Conservation (phyloP, 1,140 invertebrate species). For the Octopus sinensis region DNA sequence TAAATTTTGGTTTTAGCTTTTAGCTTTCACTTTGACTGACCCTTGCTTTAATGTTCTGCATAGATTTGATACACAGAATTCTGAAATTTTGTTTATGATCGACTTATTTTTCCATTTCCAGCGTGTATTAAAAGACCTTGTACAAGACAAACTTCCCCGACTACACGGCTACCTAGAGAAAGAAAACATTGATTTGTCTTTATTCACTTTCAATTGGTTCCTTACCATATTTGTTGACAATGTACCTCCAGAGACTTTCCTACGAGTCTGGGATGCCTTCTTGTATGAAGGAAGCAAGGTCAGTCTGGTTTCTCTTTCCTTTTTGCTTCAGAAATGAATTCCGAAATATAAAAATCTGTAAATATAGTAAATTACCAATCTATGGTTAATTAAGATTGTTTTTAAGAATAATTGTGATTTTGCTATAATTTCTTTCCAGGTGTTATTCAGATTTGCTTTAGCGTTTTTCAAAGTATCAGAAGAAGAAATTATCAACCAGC, state of each 20-base stretch:
- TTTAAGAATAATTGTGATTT: no score
- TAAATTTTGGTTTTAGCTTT: no score
- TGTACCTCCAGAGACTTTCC: conserved; percentile 60
- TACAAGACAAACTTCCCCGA: conserved; percentile 62
- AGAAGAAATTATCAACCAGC: conserved; percentile 57
- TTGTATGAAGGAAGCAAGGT: conserved; percentile 65
- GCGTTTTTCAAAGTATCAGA: conserved; percentile 62
- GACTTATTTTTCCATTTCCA: conserved; percentile 32
- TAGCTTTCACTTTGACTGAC: no score
- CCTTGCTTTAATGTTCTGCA: no score
- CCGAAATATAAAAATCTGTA: no score
- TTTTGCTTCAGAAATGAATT: neutral
- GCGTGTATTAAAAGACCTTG: conserved; percentile 61
- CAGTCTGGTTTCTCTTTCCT: conserved; percentile 16
- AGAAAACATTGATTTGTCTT: conserved; percentile 60
- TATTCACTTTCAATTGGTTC: conserved; percentile 66
- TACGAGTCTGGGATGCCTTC: conserved; percentile 65
- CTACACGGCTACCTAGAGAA: conserved; percentile 59
- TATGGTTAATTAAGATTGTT: no score
- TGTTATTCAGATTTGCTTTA: conserved; percentile 63
- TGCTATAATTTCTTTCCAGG: conserved; percentile 39
- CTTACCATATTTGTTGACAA: conserved; percentile 64
- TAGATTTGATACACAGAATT: no score
- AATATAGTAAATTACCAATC: no score
- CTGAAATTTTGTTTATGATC: no score